Evolutionary conservation across 2,113 vertebrate genomes (phyloP).

Genomic region (Chamaetylas fuelleborni): DNA sequence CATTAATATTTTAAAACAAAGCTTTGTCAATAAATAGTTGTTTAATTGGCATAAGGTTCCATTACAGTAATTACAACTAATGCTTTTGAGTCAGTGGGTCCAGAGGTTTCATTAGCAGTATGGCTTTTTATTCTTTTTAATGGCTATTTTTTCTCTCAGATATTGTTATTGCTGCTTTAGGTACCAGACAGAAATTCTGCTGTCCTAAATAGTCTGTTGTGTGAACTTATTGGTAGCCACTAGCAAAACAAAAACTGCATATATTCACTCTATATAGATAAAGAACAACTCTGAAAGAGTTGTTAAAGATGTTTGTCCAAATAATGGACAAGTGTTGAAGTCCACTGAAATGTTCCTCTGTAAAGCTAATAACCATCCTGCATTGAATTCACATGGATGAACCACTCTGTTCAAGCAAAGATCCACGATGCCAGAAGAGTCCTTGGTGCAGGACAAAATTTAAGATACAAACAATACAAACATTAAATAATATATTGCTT

Average conservation of each 20-base stretch:
- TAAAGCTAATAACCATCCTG: not conserved
- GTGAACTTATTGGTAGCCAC: not conserved
- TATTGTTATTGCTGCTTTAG: not conserved
- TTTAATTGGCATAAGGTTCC: not conserved
- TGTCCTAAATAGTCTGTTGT: not conserved
- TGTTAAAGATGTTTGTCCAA: not conserved
- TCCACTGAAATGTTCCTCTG: not conserved
- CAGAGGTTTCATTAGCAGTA: not conserved
- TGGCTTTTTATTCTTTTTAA: not conserved
- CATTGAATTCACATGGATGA: not conserved
- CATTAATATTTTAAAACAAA: not conserved
- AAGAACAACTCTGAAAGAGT: not conserved
- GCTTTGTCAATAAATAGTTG: not conserved
- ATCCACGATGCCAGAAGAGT: not conserved
- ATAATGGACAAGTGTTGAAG: not conserved
- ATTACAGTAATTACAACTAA: not conserved
- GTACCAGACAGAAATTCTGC: not conserved
- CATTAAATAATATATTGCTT: not conserved
- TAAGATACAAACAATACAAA: not conserved
- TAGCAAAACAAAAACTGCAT: not conserved
- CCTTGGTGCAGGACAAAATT: not conserved
- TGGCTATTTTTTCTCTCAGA: not conserved
- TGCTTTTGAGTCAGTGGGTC: not conserved
- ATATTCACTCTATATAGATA: accelerated
- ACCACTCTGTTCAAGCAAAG: not conserved